Conservation (phyloP, 2,797 vertebrate genomes). For the Parauchenoglanis punctatus region DNA sequence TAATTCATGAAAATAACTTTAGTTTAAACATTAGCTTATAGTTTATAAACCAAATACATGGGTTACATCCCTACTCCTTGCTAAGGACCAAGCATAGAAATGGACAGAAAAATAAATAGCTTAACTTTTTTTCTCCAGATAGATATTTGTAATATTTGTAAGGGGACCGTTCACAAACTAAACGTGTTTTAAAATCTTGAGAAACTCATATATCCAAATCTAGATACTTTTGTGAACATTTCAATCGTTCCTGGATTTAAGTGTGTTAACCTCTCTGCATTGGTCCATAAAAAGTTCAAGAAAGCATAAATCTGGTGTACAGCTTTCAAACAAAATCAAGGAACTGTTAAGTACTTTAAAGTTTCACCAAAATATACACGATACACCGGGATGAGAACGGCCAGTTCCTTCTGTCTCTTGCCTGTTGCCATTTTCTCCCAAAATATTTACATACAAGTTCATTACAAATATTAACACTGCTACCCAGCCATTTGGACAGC, state of each 20-base stretch:
- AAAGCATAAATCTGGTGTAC: conserved; percentile 44
- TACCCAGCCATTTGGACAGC: conserved; percentile 48
- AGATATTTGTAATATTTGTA: background rate
- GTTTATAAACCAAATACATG: conserved; percentile 25
- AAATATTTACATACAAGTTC: conserved; percentile 59
- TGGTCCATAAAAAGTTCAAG: conserved; percentile 51
- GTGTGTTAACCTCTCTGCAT: conserved; percentile 48
- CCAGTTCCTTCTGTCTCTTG: conserved; percentile 49
- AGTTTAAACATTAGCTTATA: conserved; percentile 9
- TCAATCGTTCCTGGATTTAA: conserved; percentile 74
- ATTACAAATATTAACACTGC: conserved; percentile 69
- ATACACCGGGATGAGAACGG: conserved; percentile 34
- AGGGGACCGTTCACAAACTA: background rate
- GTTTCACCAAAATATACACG: conserved; percentile 57
- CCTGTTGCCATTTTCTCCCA: conserved; percentile 47
- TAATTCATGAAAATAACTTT: conserved; percentile 35
- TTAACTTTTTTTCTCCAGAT: conserved; percentile 31
- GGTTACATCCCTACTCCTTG: conserved; percentile 1
- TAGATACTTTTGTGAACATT: conserved; percentile 32
- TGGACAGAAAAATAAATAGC: conserved; percentile 48
- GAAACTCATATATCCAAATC: conserved; percentile 10
- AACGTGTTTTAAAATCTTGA: conserved; percentile 13
- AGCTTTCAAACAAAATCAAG: conserved; percentile 55
- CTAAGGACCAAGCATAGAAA: conserved; percentile 32
- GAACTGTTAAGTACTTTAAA: conserved; percentile 56